Percentiles rank a stretch among this genome's conserved stretches.
Evolutionary conservation across 1,140 invertebrate genomes (phyloP).

Genomic region (Zaprionus inermis): DNA sequence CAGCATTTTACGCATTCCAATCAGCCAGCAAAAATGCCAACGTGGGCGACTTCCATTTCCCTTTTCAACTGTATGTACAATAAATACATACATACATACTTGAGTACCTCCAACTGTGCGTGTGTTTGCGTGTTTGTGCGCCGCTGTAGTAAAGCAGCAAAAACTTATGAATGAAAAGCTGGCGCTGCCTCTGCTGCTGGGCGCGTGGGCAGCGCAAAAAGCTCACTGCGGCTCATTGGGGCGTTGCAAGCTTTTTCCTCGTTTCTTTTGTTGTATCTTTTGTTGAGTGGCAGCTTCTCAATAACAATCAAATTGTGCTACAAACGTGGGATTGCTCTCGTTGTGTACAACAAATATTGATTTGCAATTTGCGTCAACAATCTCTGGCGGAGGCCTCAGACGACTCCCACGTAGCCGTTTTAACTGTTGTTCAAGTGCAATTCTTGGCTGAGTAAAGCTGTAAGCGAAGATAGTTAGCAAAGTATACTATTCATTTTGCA

Average conservation of each 20-base stretch:
- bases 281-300: slow-evolving; percentile 21
- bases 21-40: slow-evolving; percentile 61
- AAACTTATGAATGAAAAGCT: slow-evolving; percentile 81
- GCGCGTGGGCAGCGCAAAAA: slow-evolving; percentile 37
- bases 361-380: slow-evolving; percentile 17
- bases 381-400: background rate
- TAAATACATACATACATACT: background rate
- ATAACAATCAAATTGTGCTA: slow-evolving; percentile 19
- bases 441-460: background rate
- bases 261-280: background rate
- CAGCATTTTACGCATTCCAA: slow-evolving; percentile 79
- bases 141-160: slow-evolving; percentile 38
- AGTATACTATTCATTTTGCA: too few species aligned
- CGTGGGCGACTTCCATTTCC: slow-evolving; percentile 62
- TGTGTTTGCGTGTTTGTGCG: slow-evolving; percentile 8
- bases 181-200: background rate
- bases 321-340: slow-evolving; percentile 6
- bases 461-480: background rate
- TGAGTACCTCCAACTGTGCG: background rate
- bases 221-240: slow-evolving; percentile 32
- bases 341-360: slow-evolving; percentile 27
- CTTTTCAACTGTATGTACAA: slow-evolving; percentile 23
- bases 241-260: slow-evolving; percentile 39
- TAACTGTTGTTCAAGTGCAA: background rate
- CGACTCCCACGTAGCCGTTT: background rate